Evolutionary conservation across 1,140 invertebrate genomes (phyloP), one percentile per base, ranked within the genome.

Genomic region (Drosophila nasuta): DNA sequence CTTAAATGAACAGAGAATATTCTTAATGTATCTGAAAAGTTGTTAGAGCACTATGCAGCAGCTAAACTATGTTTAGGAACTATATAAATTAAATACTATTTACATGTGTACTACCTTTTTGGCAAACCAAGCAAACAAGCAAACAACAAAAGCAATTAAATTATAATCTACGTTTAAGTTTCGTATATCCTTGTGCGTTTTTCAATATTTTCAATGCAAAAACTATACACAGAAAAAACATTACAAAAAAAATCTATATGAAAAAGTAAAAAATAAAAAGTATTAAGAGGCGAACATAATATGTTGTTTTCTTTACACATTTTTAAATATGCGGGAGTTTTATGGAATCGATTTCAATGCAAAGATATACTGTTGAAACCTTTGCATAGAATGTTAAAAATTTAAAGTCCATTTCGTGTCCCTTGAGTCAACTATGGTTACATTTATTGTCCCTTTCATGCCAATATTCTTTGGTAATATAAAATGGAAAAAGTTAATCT

Each of bases 141-240:
- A 57, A 25, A 25, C 11, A 48, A 25, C 1, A 57, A 25, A 25
- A 38, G 20, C 41, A 57, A 41, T 57, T 75, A 62, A 75, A 69
- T 70, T 75, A 48, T 70, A 75, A 69, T 45, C 35, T 73, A 73
- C 25, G 15, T 67, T 35, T 77, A 77, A 74, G 75, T 62, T 68
- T 77, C 62, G 20, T 63, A 74, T 68, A 66, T 43, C 33, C 5
- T 62, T 64, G 35, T 71, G 66, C 15, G 72, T 71, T 71, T 72
- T 65, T 72, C 56, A 51, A 63, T 70, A 54, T 56, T 65, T 72
- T 58, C 3, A 54, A 49, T 64, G 45, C 54, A 70, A 48, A 66
- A 65, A 38, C 13, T 48, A 52, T n/a, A 51, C 7, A 52, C 58
- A 76, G 49, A 51, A 49, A 58, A 65, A 72, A 38, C 11, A 6